Evolutionary conservation across 2,888 invertebrate species (phyloP).

Genomic region (Acrobasis repandana): DNA sequence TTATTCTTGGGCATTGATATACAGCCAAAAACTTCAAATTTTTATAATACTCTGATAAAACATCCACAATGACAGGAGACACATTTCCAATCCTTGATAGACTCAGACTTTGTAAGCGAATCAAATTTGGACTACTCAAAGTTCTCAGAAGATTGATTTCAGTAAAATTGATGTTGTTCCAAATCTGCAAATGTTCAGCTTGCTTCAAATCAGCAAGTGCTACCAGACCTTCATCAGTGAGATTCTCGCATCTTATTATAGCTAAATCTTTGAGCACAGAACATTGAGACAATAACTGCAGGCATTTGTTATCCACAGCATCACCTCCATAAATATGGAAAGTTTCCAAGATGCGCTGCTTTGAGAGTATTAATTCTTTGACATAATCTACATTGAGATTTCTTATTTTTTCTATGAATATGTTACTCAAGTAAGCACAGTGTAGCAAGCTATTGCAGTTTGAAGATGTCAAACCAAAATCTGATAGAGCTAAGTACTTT

Average conservation of each 20-base stretch:
- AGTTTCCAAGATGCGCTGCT: conserved; percentile 53
- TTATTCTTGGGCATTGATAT: conserved; percentile 70
- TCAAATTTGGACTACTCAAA: conserved; percentile 54
- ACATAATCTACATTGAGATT: conserved; percentile 58
- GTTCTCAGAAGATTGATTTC: conserved; percentile 57
- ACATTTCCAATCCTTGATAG: conserved; percentile 68
- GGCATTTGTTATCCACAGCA: conserved; percentile 60
- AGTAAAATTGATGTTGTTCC: conserved; percentile 71
- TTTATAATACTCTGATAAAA: conserved; percentile 70
- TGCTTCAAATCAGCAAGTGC: conserved; percentile 50
- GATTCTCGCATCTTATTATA: conserved; percentile 67
- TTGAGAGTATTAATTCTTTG: conserved; percentile 55
- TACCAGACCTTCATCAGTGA: conserved; percentile 64
- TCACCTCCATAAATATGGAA: conserved; percentile 70
- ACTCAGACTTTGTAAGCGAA: conserved; percentile 63
- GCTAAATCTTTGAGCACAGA: conserved; percentile 60
- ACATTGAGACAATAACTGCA: conserved; percentile 62
- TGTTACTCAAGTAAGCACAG: conserved; percentile 61
- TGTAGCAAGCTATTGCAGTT: conserved; percentile 63
- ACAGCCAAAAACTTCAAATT: conserved; percentile 68
- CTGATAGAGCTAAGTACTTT: conserved; percentile 59
- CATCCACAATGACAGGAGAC: conserved; percentile 63
- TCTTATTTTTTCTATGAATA: conserved; percentile 71
- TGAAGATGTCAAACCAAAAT: conserved; percentile 63
- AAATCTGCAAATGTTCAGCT: conserved; percentile 65